These are phyloP conservation scores for Semicossyphus pulcher DNA, from an alignment of 2,113 vertebrate species.

Conservation along the genomic window DNA sequence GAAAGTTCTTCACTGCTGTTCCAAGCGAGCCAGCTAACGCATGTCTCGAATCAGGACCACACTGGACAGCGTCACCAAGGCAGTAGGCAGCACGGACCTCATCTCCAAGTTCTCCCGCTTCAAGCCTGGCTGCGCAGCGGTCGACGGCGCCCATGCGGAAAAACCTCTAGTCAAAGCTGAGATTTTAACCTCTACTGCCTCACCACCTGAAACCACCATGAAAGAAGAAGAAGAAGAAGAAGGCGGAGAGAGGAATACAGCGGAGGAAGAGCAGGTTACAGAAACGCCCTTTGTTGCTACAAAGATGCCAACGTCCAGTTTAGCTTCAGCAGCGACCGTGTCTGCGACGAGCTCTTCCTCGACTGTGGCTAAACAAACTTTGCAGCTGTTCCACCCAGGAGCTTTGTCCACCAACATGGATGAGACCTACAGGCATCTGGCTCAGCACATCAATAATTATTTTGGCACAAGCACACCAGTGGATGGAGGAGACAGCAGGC, in stretches of 20 bases:
- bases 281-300: slow-evolving; percentile 64
- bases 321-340: neutral
- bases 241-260: slow-evolving; percentile 4
- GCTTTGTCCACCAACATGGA: slow-evolving; percentile 89
- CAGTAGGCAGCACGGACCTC: slow-evolving; percentile 90
- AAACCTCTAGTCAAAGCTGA: slow-evolving; percentile 44
- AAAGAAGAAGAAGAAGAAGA: slow-evolving; percentile 41
- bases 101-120: slow-evolving; percentile 90
- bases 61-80: slow-evolving; percentile 92
- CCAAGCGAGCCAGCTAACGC: slow-evolving; percentile 69
- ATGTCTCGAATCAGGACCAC: slow-evolving; percentile 96
- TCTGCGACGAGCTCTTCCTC: slow-evolving; percentile 25
- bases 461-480: slow-evolving; percentile 77
- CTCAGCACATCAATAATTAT: slow-evolving; percentile 92
- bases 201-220: slow-evolving; percentile 21
- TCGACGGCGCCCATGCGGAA: slow-evolving; percentile 58
- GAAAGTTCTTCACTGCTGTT: neutral
- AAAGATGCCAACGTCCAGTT: slow-evolving; percentile 35
- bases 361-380: slow-evolving; percentile 71
- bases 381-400: slow-evolving; percentile 85
- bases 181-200: slow-evolving; percentile 7
- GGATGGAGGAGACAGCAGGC: slow-evolving; percentile 71
- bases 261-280: slow-evolving; percentile 9
- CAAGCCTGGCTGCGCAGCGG: slow-evolving; percentile 78
- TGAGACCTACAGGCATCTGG: slow-evolving; percentile 89